A percentile compares a stretch with the other conserved stretches of the same genome.
phyloP scores from a whole-genome alignment of 2,888 invertebrate genomes.

The Mythimna loreyi region DNA sequence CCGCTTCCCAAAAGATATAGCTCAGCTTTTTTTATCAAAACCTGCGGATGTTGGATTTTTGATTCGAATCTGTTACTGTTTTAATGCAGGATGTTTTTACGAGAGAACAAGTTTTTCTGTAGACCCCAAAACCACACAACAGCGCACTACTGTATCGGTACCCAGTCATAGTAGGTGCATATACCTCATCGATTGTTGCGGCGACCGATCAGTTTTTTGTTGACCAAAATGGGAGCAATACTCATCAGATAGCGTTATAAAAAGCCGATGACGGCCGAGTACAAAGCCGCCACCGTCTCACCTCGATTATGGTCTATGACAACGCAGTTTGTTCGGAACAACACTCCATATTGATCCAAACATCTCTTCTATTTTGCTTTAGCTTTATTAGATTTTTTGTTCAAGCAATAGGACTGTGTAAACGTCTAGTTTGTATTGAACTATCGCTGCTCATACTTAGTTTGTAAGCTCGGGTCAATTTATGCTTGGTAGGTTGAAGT shows the following conservation, averaged over 20 bases:
- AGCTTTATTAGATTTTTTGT: conserved; percentile 88
- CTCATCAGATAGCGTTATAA: conserved; percentile 89
- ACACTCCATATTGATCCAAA: conserved; percentile 90
- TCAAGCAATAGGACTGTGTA: conserved; percentile 67
- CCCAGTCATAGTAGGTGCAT: conserved; percentile 58
- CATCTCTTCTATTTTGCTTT: conserved; percentile 86
- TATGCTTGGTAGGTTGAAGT: conserved; percentile 63
- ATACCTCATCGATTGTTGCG: conserved; percentile 64
- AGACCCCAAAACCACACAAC: conserved; percentile 41
- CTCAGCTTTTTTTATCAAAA: conserved; percentile 21
- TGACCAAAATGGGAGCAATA: conserved; percentile 88
- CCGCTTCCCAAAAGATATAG: background rate
- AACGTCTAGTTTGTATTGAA: conserved; percentile 69
- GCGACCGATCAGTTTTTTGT: conserved; percentile 82
- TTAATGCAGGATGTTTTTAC: conserved; percentile 51
- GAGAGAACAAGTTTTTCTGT: conserved; percentile 47
- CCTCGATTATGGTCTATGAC: conserved; percentile 90
- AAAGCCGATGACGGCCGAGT: conserved; percentile 85
- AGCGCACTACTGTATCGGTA: conserved; percentile 60
- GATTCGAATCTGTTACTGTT: conserved; percentile 45
- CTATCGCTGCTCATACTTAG: conserved; percentile 31
- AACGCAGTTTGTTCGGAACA: conserved; percentile 87
- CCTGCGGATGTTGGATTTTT: conserved; percentile 31
- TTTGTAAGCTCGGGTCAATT: conserved; percentile 53
- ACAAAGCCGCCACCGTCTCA: conserved; percentile 89